A percentile compares a stretch with the other conserved stretches of the same genome.
phyloP scores from a whole-genome alignment of 2,888 invertebrate species.

The Eristalis tenax region DNA sequence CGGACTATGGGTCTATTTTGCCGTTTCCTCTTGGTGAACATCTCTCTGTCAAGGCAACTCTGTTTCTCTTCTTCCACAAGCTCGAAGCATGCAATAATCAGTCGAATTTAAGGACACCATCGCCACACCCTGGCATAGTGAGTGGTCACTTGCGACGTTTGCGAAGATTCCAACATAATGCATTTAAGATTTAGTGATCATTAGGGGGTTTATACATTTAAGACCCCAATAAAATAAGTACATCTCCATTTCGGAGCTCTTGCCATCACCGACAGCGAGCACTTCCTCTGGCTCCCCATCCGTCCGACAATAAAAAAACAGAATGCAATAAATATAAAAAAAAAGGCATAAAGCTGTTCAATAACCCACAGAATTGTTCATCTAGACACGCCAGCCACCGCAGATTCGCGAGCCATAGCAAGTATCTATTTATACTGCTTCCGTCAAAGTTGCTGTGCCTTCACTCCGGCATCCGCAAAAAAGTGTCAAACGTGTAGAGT shows the following conservation, averaged over 20 bases:
- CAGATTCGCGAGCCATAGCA: not conserved
- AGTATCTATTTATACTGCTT: conserved; percentile 2
- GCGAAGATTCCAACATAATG: not conserved
- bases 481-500: conserved; percentile 8
- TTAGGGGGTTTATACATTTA: not conserved
- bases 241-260: not conserved
- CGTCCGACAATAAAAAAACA: not conserved
- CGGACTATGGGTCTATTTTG: too few relatives aligned
- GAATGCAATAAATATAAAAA: not conserved
- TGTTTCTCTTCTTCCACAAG: too few relatives aligned
- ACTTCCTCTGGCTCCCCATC: not conserved
- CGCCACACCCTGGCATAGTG: too few relatives aligned
- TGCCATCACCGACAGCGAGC: not conserved
- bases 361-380: not conserved
- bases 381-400: not conserved
- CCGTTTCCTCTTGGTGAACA: too few relatives aligned
- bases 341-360: conserved; percentile 1
- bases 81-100: too few relatives aligned
- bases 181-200: not conserved
- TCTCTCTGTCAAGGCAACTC: too few relatives aligned
- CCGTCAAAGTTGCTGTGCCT: not conserved
- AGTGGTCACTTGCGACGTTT: not conserved
- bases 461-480: not conserved
- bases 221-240: not conserved
- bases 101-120: too few relatives aligned